These are phyloP conservation scores for Carlito syrichta DNA, from an alignment of 2,113 vertebrate species.

Conservation along the genomic window DNA sequence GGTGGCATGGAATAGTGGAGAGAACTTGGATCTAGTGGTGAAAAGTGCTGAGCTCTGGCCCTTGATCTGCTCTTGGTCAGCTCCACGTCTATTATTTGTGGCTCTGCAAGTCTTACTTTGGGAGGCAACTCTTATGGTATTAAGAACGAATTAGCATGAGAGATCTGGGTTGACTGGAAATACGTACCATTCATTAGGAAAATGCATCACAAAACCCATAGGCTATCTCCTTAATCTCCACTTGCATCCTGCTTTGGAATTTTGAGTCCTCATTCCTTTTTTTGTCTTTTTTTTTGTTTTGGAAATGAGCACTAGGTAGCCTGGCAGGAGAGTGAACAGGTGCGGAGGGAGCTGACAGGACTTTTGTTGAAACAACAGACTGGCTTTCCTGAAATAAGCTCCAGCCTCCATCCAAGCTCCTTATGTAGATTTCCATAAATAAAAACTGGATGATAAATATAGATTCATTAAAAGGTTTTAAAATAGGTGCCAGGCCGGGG, in stretches of 20 bases:
- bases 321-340: constrained; percentile 44
- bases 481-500: background rate
- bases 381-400: constrained; percentile 43
- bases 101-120: background rate
- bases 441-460: constrained; percentile 27
- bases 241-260: background rate
- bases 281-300: background rate
- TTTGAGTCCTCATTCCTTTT: background rate
- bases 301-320: constrained; percentile 19
- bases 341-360: background rate
- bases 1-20: background rate
- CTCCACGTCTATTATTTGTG: background rate
- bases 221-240: background rate
- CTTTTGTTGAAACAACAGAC: constrained; percentile 12
- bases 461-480: constrained; percentile 47
- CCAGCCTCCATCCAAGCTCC: constrained; percentile 26
- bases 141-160: background rate
- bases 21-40: background rate
- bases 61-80: background rate
- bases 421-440: constrained; percentile 39
- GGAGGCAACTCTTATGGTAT: background rate
- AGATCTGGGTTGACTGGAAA: background rate
- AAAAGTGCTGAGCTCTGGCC: background rate
- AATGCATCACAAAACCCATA: constrained; percentile 87
- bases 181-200: background rate